Percentiles rank a stretch among this genome's conserved stretches.
Conservation (phyloP, 2,888 invertebrate species). For the Nowickia ferox region DNA sequence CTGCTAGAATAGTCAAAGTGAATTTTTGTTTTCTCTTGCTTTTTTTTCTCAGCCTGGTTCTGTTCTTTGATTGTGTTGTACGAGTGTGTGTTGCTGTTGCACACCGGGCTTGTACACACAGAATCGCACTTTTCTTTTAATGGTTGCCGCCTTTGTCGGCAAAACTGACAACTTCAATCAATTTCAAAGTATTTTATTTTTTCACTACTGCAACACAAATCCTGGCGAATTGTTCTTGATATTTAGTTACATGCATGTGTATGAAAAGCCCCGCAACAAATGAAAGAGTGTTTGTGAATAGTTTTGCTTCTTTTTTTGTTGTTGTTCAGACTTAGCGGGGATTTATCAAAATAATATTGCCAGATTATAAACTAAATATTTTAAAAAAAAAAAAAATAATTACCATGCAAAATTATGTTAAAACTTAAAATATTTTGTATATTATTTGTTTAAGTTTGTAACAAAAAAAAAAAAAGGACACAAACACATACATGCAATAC, state of each 20-base stretch:
- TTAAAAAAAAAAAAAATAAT: not conserved
- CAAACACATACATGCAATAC: too few relatives aligned
- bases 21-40: constrained; percentile 52
- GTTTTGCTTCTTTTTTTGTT: constrained; percentile 28
- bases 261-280: constrained; percentile 8
- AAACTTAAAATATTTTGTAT: not conserved
- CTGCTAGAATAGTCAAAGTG: constrained; percentile 69
- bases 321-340: constrained; percentile 9
- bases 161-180: constrained; percentile 75
- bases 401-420: not conserved
- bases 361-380: constrained; percentile 5
- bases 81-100: constrained; percentile 20
- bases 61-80: constrained; percentile 26
- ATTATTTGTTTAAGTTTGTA: not conserved
- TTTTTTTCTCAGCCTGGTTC: constrained; percentile 48
- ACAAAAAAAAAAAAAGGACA: not conserved
- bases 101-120: constrained; percentile 50
- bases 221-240: constrained; percentile 70
- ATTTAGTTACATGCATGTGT: constrained; percentile 67
- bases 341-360: constrained; percentile 17
- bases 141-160: constrained; percentile 72
- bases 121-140: constrained; percentile 67
- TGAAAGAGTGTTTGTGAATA: constrained; percentile 45
- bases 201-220: constrained; percentile 61
- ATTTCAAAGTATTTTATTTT: constrained; percentile 67